These are phyloP conservation scores for Macrostomum lignano DNA, from an alignment of 1,140 invertebrate species.

Conservation along the genomic window DNA sequence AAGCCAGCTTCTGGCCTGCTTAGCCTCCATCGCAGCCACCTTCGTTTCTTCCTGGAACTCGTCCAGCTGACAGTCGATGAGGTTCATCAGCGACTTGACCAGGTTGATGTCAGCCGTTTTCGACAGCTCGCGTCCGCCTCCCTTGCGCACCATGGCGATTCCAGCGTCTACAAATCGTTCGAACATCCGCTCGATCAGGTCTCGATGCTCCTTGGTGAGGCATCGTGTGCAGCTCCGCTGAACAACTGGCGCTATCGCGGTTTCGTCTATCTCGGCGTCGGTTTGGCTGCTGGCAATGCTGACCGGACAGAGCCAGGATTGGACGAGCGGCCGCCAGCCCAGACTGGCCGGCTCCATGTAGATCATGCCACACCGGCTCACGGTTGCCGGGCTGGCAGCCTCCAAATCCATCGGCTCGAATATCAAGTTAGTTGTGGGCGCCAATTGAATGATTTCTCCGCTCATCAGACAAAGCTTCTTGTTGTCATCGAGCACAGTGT, in stretches of 20 bases:
- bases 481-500: constrained; percentile 30
- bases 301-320: constrained; percentile 28
- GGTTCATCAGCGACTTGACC: constrained; percentile 47
- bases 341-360: constrained; percentile 27
- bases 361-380: constrained; percentile 28
- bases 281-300: no score
- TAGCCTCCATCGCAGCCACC: constrained; percentile 25
- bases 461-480: constrained; percentile 30
- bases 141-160: constrained; percentile 38
- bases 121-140: constrained; percentile 47
- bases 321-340: constrained; percentile 23
- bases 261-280: no score
- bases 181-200: no score
- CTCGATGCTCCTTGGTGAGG: no score
- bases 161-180: constrained; percentile 39
- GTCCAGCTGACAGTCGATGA: constrained; percentile 59
- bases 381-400: constrained; percentile 33
- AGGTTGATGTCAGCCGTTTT: constrained; percentile 56
- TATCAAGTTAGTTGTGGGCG: constrained; percentile 24
- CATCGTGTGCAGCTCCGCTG: no score
- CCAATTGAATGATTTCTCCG: constrained; percentile 30
- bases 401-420: constrained; percentile 29
- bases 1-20: constrained; percentile 21
- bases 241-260: no score
- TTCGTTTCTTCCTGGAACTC: constrained; percentile 50